phyloP scores from a whole-genome alignment of 2,797 vertebrate genomes.

The Arrhamphus sclerolepis region DNA sequence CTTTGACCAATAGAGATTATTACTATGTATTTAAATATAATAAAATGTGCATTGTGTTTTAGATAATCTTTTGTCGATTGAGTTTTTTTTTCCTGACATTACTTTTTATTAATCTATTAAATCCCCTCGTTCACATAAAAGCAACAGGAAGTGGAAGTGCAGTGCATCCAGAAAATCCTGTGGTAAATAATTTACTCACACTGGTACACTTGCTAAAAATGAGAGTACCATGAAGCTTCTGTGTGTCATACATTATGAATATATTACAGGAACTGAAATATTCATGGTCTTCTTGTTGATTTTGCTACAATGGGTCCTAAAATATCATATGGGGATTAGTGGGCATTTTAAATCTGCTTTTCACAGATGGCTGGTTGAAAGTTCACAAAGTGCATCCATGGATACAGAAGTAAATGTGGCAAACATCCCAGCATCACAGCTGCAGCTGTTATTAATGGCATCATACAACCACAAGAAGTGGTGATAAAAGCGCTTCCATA shows the following conservation, averaged over 20 bases:
- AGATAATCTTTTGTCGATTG: conserved; percentile 50
- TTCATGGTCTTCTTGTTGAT: conserved; percentile 29
- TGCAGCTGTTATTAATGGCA: conserved; percentile 30
- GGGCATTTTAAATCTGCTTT: conserved; percentile 19
- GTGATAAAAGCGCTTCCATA: background rate
- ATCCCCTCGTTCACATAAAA: conserved; percentile 6
- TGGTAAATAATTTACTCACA: conserved; percentile 50
- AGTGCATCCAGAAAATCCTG: background rate
- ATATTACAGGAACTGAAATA: conserved; percentile 59
- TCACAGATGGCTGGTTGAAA: conserved; percentile 37
- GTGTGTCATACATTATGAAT: conserved; percentile 62
- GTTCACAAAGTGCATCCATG: conserved; percentile 30
- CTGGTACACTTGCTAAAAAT: conserved; percentile 42
- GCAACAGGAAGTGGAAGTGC: conserved; percentile 1
- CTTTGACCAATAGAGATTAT: conserved; percentile 77
- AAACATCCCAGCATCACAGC: conserved; percentile 42
- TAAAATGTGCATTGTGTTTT: conserved; percentile 80
- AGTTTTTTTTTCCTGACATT: conserved; percentile 16
- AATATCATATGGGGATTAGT: conserved; percentile 11
- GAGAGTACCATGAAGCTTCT: conserved; percentile 19
- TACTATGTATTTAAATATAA: conserved; percentile 83
- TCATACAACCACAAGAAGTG: conserved; percentile 21
- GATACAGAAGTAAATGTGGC: conserved; percentile 25
- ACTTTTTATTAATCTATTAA: background rate
- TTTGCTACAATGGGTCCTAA: conserved; percentile 13